Evolutionary conservation across 2,113 vertebrate species (phyloP).

Genomic region (Sarotherodon lohbergeri): DNA sequence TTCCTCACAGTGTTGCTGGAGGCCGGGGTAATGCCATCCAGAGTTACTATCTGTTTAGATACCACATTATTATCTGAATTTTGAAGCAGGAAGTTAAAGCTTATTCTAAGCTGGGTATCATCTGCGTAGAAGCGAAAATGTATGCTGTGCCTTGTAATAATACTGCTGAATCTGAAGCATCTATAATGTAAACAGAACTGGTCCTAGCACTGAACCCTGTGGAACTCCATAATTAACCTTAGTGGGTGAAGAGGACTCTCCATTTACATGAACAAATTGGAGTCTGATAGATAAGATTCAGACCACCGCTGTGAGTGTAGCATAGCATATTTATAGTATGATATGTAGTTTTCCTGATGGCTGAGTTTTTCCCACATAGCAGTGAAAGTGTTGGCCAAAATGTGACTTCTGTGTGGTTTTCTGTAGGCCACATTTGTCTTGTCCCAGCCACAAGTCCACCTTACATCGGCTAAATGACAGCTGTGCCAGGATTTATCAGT

Average conservation of each 20-base stretch:
- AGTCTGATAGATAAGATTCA: rapidly evolving
- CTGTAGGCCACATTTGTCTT: background rate
- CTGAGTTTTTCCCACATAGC: background rate
- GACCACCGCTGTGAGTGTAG: background rate
- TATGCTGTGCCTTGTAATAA: background rate
- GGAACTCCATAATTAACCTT: background rate
- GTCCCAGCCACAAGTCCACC: background rate
- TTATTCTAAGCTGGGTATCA: background rate
- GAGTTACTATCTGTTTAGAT: background rate
- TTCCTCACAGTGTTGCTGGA: background rate
- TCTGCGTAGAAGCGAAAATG: background rate
- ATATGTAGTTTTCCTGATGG: background rate
- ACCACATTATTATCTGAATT: background rate
- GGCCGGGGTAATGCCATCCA: background rate
- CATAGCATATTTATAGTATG: background rate
- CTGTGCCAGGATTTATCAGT: rapidly evolving
- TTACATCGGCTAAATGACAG: background rate
- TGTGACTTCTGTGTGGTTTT: background rate
- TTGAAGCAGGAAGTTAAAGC: background rate
- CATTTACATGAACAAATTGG: background rate
- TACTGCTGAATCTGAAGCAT: background rate
- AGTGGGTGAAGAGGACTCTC: rapidly evolving
- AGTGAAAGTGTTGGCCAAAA: background rate
- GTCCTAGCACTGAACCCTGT: background rate
- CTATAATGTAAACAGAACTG: background rate